These are phyloP conservation scores for Cheilosia grossa DNA, from an alignment of 2,888 invertebrate genomes.

Conservation along the genomic window DNA sequence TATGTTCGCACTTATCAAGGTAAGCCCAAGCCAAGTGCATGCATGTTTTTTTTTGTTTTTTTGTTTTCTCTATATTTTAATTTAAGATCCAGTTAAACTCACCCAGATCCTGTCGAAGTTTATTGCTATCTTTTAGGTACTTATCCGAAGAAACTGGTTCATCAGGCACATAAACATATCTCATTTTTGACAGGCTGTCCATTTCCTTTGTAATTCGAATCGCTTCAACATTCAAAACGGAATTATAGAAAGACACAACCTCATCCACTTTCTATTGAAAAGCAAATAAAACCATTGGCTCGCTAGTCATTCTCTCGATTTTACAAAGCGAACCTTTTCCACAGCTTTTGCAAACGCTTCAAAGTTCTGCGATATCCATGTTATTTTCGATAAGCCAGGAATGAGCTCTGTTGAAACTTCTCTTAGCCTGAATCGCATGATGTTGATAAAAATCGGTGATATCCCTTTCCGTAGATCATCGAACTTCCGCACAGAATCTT, in stretches of 20 bases:
- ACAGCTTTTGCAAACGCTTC: constrained; percentile 83
- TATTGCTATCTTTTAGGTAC: constrained; percentile 87
- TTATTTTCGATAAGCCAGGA: constrained; percentile 90
- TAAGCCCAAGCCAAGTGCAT: too few relatives aligned
- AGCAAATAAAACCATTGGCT: not conserved
- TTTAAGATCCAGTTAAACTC: constrained; percentile 10
- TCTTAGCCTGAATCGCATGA: constrained; percentile 87
- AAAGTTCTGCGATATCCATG: constrained; percentile 91
- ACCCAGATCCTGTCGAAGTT: constrained; percentile 83
- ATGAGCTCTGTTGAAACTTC: constrained; percentile 89
- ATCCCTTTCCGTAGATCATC: constrained; percentile 84
- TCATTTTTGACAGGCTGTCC: constrained; percentile 85
- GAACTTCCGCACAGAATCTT: constrained; percentile 86
- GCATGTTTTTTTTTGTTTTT: too few relatives aligned
- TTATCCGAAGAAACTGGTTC: constrained; percentile 86
- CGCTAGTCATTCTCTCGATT: not conserved
- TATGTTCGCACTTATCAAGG: too few relatives aligned
- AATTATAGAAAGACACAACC: constrained; percentile 77
- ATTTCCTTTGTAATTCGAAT: constrained; percentile 89
- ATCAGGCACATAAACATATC: constrained; percentile 87
- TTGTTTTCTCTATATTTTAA: too few relatives aligned
- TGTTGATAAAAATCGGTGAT: constrained; percentile 86
- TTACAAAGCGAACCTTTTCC: constrained; percentile 84
- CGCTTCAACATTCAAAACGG: constrained; percentile 89
- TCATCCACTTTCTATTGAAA: constrained; percentile 77